Evolutionary conservation across 1,140 invertebrate genomes (phyloP), one percentile per base, ranked within the genome.

Genomic region (Scylla paramamosain): DNA sequence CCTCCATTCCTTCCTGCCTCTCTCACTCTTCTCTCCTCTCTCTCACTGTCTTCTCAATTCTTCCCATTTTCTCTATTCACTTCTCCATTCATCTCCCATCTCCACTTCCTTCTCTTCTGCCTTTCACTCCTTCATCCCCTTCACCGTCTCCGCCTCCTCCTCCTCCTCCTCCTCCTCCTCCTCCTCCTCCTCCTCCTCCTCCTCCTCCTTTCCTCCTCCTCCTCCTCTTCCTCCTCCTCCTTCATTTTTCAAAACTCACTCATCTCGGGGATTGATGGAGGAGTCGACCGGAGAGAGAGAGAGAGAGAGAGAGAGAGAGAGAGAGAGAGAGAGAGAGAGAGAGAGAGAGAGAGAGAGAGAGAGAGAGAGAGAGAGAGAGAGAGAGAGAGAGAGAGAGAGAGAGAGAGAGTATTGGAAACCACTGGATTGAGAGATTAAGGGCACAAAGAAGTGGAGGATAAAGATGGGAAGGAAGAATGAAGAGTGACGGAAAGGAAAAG

Each of bases 371-470:
- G 46, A 28, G 45, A 52, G 31, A 52, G 46, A 52, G 46, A 45
- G 46, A 52, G 88, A 87, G 84, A 87, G 29, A 87, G 39, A 87
- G 39, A 45, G 39, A 45, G 84, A 87, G 84, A 45, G 39, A 88
- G 45, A 46, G 86, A 88, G 86, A 88, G 32, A 31, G 86, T 45
- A 88, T 39, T 45, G 86, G 86, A 46, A 88, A 45, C 32, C 45
- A 45, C 0, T 39, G 45, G 86, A 46, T 45, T 45, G 86, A 46
- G n/a, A 88, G 86, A 46, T 45, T 45, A 46, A 14, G 45, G 86
- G 45, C 45, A 88, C 31, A 46, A 88, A 45, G 86, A 88, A 88
- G 86, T 4, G 10, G 86, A 28, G 86, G 45, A 25, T 88, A 46
- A 46, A 88, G 45, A 46, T 45, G 45, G 28, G 31, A 88, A 32